Evolutionary conservation across 2,797 vertebrate species (phyloP), one percentile per base, ranked within the genome.

Genomic region (Ctenochaetus hawaiiensis): DNA sequence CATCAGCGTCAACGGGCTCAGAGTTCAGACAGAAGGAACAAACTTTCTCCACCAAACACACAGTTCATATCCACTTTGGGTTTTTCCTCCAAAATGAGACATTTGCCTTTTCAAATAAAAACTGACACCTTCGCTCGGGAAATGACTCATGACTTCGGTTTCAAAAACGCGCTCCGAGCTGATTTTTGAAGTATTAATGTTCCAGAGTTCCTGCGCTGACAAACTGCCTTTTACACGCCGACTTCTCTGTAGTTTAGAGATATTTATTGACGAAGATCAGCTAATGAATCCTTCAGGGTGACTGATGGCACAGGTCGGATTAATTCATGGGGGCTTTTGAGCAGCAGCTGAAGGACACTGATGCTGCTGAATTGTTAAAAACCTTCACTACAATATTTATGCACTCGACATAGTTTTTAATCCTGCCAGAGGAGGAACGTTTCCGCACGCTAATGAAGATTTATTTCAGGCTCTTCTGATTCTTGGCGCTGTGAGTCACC

Each of bases 331-430:
- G 39, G 47, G 51, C 49, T 80, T 75, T 51, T 49, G 2, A 51
- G 67, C 45, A 44, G 45, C 56, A 44, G 72, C 72, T 83, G 77
- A 77, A 87, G 81, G 79, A 87, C 81, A 79, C 53, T 12, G 69
- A 73, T 71, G 72, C 72, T 51, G 51, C 69, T 77, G 77, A 83
- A 84, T 73, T 53, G 39, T 79, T 75, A 70, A 81, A 68, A 64
- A 71, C 45, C 60, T 61, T 71, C 51, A 12, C 63, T 84, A 4
- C 45, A 76, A 49, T 68, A 86, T 85, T 83, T 58, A 88, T 78
- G 66, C 30, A 30, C 22, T 63, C 11, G 45, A 22, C 72, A 76
- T 43, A 45, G 58, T 76, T 56, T 71, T 59, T 56, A 70, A 65
- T 72, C 39, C 57, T 20, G 68, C 23, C 54, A 6, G 48, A 65